phyloP scores from a whole-genome alignment of 2,113 vertebrate species.

The Aleadryas rufinucha region DNA sequence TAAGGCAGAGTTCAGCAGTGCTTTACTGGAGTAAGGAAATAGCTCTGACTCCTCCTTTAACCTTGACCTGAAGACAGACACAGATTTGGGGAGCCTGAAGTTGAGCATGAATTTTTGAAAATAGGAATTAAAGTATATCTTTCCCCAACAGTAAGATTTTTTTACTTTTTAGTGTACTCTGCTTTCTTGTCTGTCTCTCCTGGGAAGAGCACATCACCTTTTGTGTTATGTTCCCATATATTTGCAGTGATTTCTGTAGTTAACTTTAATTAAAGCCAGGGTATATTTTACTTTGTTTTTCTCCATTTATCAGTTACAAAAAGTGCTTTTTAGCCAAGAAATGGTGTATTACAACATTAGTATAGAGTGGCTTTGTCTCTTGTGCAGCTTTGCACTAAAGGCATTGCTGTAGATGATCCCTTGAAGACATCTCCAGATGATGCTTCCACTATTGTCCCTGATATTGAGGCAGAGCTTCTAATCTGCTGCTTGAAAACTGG shows the following conservation, averaged over 20 bases:
- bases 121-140: background rate
- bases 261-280: background rate
- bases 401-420: slow-evolving; percentile 49
- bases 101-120: background rate
- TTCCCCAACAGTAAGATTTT: background rate
- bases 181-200: background rate
- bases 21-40: background rate
- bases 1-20: background rate
- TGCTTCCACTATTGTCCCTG: slow-evolving; percentile 69
- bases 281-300: background rate
- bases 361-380: background rate
- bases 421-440: slow-evolving; percentile 65
- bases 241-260: background rate
- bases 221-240: background rate
- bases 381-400: slow-evolving; percentile 71
- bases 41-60: background rate
- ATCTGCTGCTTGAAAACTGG: slow-evolving; percentile 72
- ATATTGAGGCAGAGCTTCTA: slow-evolving; percentile 74
- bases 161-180: background rate
- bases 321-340: background rate
- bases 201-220: background rate
- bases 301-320: background rate
- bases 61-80: background rate
- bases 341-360: background rate
- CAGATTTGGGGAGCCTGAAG: background rate